Evolutionary conservation across 2,888 invertebrate genomes (phyloP).

Genomic region (Linnaemya tessellans): DNA sequence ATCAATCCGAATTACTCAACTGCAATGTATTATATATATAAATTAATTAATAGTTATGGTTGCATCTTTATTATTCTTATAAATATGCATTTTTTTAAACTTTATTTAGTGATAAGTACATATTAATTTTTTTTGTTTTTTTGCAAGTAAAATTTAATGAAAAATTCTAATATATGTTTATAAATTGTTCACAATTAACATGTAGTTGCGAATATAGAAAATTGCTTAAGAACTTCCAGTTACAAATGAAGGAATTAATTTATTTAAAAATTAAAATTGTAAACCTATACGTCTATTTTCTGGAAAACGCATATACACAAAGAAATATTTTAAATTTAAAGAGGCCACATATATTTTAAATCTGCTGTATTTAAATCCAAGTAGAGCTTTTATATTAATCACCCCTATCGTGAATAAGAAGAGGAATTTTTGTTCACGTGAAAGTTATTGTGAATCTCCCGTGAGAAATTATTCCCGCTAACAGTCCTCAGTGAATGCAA

Average conservation of each 20-base stretch:
- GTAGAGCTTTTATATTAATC: no score
- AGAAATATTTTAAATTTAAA: no score
- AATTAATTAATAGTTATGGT: slow-evolving; percentile 16
- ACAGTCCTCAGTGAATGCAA: no score
- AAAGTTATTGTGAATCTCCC: no score
- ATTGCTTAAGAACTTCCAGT: neutral
- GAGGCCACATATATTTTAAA: no score
- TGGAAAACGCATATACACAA: no score
- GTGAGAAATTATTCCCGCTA: no score
- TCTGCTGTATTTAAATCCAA: no score
- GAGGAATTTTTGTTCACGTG: no score
- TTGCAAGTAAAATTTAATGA: neutral
- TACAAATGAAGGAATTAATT: slow-evolving; percentile 8
- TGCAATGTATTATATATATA: slow-evolving; percentile 4
- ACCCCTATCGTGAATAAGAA: no score
- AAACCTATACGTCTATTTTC: no score
- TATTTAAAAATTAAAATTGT: neutral
- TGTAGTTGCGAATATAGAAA: neutral
- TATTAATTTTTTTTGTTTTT: neutral
- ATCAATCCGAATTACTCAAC: slow-evolving; percentile 3
- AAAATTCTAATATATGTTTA: slow-evolving; percentile 8
- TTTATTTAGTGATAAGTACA: slow-evolving; percentile 14
- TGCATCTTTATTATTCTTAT: slow-evolving; percentile 24
- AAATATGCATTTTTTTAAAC: slow-evolving; percentile 26
- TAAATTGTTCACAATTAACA: slow-evolving; percentile 9